Evolutionary conservation across 2,113 vertebrate species (phyloP), one percentile per base, ranked within the genome.

Genomic region (Illadopsis cleaveri): DNA sequence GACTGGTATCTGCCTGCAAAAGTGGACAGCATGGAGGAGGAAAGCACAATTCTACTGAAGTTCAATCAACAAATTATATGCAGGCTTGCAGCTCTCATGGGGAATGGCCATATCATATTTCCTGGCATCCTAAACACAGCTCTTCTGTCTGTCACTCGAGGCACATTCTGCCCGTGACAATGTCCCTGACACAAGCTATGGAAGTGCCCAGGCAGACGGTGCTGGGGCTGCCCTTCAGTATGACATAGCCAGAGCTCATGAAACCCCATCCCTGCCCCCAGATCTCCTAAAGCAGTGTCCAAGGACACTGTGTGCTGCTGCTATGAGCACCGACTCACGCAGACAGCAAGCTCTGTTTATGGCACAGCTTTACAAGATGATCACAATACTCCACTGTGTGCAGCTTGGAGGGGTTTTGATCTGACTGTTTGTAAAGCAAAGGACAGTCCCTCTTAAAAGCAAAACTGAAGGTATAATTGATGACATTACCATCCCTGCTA

Each of bases 321-420:
- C 60, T 58, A 2, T 2, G 5, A 82, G 45, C 45, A 65, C 62
- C 53, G 38, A 20, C 11, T 69, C 15, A 42, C 0, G 6, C 35
- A 50, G 20, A 30, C 37, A 72, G 47, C 51, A 17, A 53, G 48
- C 25, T 62, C 58, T 60, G 50, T 53, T 53, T 5, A 7, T 9
- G 17, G 51, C 5, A 11, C 4, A 11, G 51, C 61, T 9, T 22
- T 31, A 27, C 13, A 9, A 50, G 47, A 28, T 0, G 1, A 44
- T 33, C 51, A 12, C 21, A 82, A 72, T 15, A 25, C 60, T 31
- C 30, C 35, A 17, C 30, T 53, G 40, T 37, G 35, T 77, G 57
- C 56, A 56, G 61, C 42, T 57, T 54, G 50, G 50, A 78, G 30
- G 18, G 10, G 37, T 42, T 73, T 90, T 8, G 15, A 2, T 42